Conservation (phyloP, 2,797 vertebrate species). For the Corythornis leucogaster region DNA sequence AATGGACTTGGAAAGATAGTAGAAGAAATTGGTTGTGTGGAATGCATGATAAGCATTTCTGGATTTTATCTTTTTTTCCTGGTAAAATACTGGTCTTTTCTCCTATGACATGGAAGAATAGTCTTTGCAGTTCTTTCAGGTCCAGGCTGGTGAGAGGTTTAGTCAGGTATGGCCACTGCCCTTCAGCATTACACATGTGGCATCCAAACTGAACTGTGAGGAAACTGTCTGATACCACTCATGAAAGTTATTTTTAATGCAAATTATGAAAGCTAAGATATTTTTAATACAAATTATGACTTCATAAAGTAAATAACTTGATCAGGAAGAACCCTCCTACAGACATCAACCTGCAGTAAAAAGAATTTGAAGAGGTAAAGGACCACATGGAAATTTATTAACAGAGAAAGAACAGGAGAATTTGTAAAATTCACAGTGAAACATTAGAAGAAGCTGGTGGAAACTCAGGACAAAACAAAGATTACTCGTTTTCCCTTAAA, state of each 20-base stretch:
- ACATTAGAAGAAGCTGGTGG: not conserved
- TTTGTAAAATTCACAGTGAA: not conserved
- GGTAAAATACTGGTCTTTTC: not conserved
- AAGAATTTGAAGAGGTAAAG: not conserved
- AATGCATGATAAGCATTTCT: not conserved
- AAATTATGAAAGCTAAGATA: not conserved
- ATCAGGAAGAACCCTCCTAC: not conserved
- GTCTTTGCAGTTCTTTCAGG: not conserved
- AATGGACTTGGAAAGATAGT: not conserved
- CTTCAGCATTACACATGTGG: not conserved
- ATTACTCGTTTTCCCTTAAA: not conserved
- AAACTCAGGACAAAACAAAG: not conserved
- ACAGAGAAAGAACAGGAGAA: not conserved
- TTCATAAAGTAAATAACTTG: not conserved
- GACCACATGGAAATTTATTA: not conserved
- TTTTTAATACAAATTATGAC: not conserved
- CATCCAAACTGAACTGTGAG: not conserved
- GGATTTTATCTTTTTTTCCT: too few relatives aligned
- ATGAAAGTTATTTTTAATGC: not conserved
- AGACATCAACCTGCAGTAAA: not conserved
- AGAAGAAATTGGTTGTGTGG: not conserved
- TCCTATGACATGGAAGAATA: not conserved
- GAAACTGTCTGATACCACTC: not conserved
- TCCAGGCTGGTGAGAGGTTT: not conserved
- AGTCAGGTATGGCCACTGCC: not conserved